Conservation (phyloP, 2,113 vertebrate species). For the Dromiciops gliroides region DNA sequence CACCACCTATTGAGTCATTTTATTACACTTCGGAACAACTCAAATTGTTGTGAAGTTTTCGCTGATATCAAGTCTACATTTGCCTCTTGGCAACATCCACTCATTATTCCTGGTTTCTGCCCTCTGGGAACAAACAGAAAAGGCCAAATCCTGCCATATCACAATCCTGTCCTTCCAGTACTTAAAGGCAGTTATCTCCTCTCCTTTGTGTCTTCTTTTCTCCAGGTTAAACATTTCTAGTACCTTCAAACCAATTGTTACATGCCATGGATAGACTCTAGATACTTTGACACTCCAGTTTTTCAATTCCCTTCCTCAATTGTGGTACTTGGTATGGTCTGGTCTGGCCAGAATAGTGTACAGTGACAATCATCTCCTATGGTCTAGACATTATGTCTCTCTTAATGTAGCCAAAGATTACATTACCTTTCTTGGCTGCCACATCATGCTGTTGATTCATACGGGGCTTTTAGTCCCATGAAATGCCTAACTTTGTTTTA, state of each 20-base stretch:
- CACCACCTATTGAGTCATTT: neutral
- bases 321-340: neutral
- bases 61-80: neutral
- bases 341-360: neutral
- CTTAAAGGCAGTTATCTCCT: neutral
- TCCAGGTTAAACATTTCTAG: neutral
- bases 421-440: neutral
- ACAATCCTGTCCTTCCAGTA: neutral
- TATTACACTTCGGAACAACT: neutral
- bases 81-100: neutral
- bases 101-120: neutral
- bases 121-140: neutral
- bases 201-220: neutral
- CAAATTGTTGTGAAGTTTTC: neutral
- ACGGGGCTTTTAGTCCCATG: neutral
- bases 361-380: neutral
- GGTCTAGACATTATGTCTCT: neutral
- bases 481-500: neutral
- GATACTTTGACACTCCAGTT: neutral
- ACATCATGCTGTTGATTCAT: neutral
- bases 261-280: neutral
- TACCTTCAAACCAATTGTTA: neutral
- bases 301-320: neutral
- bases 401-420: conserved; percentile 3
- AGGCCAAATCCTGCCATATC: neutral